phyloP scores from a whole-genome alignment of 2,888 invertebrate species.

The Patella pellucida region DNA sequence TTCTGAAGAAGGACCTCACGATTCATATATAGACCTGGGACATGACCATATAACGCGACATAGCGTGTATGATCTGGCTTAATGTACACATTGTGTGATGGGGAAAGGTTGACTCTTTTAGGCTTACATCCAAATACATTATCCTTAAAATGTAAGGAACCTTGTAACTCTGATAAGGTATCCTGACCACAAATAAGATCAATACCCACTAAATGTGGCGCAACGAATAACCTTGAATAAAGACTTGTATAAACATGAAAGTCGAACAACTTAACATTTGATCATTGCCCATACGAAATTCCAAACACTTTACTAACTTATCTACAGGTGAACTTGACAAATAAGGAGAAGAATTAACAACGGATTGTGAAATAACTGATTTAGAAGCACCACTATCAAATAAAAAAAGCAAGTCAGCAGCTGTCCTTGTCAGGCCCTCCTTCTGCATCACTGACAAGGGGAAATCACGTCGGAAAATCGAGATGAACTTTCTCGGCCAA shows the following conservation, averaged over 20 bases:
- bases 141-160: not conserved
- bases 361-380: not conserved
- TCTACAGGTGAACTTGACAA: not conserved
- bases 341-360: not conserved
- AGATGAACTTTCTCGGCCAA: too few species aligned
- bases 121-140: not conserved
- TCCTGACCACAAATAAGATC: not conserved
- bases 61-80: not conserved
- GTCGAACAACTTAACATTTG: not conserved
- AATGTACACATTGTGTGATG: not conserved
- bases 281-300: not conserved
- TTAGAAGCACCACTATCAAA: not conserved
- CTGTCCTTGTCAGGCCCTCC: too few species aligned
- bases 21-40: too few species aligned
- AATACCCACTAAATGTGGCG: not conserved
- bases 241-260: not conserved
- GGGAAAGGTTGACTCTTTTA: not conserved
- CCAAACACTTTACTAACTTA: not conserved
- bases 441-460: too few species aligned
- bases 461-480: too few species aligned
- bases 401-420: not conserved
- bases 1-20: too few species aligned
- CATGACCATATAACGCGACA: too few species aligned
- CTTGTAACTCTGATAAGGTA: not conserved
- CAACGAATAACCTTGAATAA: not conserved